Evolutionary conservation across 1,140 invertebrate genomes (phyloP).

Genomic region (Cephus cinctus): DNA sequence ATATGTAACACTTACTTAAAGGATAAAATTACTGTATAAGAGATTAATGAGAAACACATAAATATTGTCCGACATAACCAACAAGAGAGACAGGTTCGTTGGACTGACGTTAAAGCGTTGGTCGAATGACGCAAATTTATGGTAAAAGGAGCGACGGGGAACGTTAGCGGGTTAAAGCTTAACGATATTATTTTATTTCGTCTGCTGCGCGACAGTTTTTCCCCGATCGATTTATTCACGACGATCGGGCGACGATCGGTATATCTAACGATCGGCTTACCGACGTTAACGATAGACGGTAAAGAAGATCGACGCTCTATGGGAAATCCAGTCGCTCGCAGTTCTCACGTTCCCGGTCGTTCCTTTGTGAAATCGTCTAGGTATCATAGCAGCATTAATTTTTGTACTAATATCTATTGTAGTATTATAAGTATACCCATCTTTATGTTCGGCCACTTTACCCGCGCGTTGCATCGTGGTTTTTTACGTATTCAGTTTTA

Average conservation of each 20-base stretch:
- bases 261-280: too few species aligned
- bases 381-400: slow-evolving; percentile 53
- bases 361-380: slow-evolving; percentile 48
- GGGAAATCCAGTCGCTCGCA: too few species aligned
- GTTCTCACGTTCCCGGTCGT: slow-evolving; percentile 43
- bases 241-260: too few species aligned
- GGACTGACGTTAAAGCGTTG: slow-evolving; percentile 50
- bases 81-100: slow-evolving; percentile 43
- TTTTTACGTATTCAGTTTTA: too few species aligned
- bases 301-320: too few species aligned
- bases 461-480: too few species aligned
- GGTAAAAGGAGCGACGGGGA: slow-evolving; percentile 45
- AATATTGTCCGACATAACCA: slow-evolving; percentile 38
- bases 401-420: slow-evolving; percentile 54
- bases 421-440: slow-evolving; percentile 46
- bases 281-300: too few species aligned
- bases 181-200: too few species aligned
- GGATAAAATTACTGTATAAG: slow-evolving; percentile 23
- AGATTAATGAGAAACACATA: slow-evolving; percentile 38
- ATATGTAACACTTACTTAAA: slow-evolving; percentile 52
- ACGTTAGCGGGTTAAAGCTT: too few species aligned
- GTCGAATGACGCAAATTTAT: slow-evolving; percentile 50
- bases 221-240: too few species aligned
- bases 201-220: too few species aligned
- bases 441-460: too few species aligned